Evolutionary conservation across 2,113 vertebrate species (phyloP).

Genomic region (Tetrao urogallus): DNA sequence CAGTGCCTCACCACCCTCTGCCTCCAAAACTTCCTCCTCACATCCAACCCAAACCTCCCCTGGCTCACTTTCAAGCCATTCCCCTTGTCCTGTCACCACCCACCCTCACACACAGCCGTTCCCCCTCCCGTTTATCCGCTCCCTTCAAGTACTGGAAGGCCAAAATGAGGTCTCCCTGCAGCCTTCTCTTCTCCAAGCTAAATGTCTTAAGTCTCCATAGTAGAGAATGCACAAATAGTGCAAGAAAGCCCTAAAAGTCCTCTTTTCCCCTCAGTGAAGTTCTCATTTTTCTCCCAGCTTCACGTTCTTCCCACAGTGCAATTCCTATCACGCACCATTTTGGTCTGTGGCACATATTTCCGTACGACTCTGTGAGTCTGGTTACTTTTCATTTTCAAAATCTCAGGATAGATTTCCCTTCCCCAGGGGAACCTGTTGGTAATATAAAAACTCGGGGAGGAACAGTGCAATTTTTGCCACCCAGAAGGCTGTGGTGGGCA

Average conservation of each 20-base stretch:
- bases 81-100: no score
- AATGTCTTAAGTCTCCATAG: neutral
- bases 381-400: neutral
- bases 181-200: no score
- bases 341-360: neutral
- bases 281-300: neutral
- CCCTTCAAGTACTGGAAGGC: no score
- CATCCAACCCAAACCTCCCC: no score
- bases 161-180: no score
- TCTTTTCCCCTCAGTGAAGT: neutral
- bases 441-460: neutral
- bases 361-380: neutral
- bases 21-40: no score
- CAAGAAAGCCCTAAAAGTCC: neutral
- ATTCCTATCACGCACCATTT: neutral
- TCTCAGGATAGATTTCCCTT: neutral
- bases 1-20: no score
- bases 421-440: neutral
- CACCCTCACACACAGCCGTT: no score
- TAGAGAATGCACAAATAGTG: neutral
- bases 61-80: no score
- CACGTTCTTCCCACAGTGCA: neutral
- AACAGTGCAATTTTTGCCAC: neutral
- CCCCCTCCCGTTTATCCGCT: no score
- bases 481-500: fast-evolving